phyloP scores from a whole-genome alignment of 2,797 vertebrate species.

The Ceryle rudis region DNA sequence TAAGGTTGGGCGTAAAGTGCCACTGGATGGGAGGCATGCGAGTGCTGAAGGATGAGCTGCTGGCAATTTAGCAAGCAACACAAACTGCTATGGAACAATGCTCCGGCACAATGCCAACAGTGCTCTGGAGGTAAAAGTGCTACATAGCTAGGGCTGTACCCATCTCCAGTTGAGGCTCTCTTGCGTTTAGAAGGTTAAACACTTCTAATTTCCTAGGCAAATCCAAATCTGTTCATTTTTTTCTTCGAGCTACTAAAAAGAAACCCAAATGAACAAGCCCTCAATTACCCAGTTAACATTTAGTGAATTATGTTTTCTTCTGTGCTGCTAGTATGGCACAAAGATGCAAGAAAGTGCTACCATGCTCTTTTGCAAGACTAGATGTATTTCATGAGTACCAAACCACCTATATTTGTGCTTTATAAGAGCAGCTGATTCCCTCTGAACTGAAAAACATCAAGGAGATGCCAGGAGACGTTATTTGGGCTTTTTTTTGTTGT shows the following conservation, averaged over 20 bases:
- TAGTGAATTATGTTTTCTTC: background rate
- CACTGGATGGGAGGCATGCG: constrained; percentile 5
- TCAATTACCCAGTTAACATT: background rate
- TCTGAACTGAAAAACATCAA: background rate
- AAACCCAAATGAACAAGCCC: background rate
- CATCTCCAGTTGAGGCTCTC: background rate
- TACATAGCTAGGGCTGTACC: background rate
- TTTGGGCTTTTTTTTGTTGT: background rate
- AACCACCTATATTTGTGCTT: background rate
- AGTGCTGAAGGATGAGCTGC: constrained; percentile 1
- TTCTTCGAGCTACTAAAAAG: background rate
- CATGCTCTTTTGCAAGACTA: background rate
- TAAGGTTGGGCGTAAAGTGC: constrained; percentile 27
- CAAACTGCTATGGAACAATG: constrained; percentile 25
- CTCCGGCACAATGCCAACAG: background rate
- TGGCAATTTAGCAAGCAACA: background rate
- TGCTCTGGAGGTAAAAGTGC: background rate
- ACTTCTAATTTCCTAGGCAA: background rate
- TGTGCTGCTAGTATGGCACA: background rate
- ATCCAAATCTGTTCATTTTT: background rate
- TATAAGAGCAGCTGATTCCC: background rate
- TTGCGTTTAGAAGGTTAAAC: background rate
- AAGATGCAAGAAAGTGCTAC: background rate
- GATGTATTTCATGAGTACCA: background rate
- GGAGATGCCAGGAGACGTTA: background rate